Evolutionary conservation across 2,113 vertebrate species (phyloP).

Genomic region (Archocentrus centrarchus): DNA sequence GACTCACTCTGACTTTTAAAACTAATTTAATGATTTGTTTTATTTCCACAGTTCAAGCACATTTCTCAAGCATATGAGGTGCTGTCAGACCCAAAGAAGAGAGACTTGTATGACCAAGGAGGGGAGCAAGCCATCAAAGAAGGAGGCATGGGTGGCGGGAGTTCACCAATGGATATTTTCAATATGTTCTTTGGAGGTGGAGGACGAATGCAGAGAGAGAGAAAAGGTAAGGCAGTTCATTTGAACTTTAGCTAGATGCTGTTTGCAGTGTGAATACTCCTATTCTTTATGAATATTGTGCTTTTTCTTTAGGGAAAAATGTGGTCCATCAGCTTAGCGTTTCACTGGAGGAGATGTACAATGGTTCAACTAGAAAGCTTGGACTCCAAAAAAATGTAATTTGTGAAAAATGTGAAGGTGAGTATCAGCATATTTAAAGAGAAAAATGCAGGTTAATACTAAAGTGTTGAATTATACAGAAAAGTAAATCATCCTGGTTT

Average conservation of each 20-base stretch:
- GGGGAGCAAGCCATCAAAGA: constrained; percentile 98
- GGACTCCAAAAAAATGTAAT: constrained; percentile 96
- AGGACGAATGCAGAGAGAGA: constrained; percentile 93
- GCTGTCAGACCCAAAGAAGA: constrained; percentile 94
- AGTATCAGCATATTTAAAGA: not conserved
- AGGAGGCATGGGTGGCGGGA: constrained; percentile 87
- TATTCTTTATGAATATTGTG: not conserved
- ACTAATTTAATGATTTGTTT: not conserved
- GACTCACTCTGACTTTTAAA: not conserved
- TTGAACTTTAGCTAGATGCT: not conserved
- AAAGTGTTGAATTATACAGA: not conserved
- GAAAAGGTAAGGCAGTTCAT: constrained; percentile 84
- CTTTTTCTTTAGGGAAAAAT: constrained; percentile 87
- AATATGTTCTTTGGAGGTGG: constrained; percentile 99
- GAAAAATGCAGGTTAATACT: not conserved
- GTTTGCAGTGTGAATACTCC: not conserved
- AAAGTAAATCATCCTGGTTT: not conserved
- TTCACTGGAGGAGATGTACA: constrained; percentile 95
- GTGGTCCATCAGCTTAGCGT: constrained; percentile 93
- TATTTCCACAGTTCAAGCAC: constrained; percentile 90
- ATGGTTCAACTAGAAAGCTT: constrained; percentile 91
- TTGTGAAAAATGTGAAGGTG: constrained; percentile 97
- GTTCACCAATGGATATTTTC: constrained; percentile 97
- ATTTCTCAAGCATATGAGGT: constrained; percentile 99
- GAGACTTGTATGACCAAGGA: constrained; percentile 95